Evolutionary conservation across 2,113 vertebrate genomes (phyloP), one percentile per base, ranked within the genome.

Genomic region (Coreoperca whiteheadi): DNA sequence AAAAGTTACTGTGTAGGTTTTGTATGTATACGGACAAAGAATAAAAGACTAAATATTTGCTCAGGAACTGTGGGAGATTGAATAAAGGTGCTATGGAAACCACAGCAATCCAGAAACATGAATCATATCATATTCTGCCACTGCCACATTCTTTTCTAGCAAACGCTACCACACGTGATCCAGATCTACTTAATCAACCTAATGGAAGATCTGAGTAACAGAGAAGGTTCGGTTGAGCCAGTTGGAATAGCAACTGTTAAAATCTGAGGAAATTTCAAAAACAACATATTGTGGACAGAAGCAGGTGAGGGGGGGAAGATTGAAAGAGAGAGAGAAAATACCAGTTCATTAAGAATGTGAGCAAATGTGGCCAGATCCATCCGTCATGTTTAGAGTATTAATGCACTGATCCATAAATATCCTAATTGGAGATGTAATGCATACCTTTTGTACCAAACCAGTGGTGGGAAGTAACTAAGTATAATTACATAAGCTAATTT

Each of bases 51-150:
- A 82, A 90, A 75, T 89, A 92, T 92, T 94, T 92, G 92, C 94
- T 94, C 93, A 93, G 92, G 95, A 94, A 93, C 78, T 76, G 66
- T 81, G 74, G 66, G 76, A 92, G 87, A 88, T 77, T 91, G 66
- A 91, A 92, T 92, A 89, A 93, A 91, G 81, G 82, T 79, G 71
- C 72, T 80, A 82, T 85, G 32, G 77, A 93, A 94, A 93, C 77
- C 78, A 82, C 81, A 84, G 78, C 72, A 64, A 83, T 86, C 64
- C 67, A 84, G 63, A 91, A 82, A 77, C 53, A 92, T 87, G 57
- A 87, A 89, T 90, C 69, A 88, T 82, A 79, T 82, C 54, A 53
- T 86, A 53, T 8, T 83, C 74, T 68, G 23, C 48, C 1, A 34
- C 69, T 59, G 77, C 68, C 77, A 81, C 82, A 78, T 89, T 90